A percentile compares a stretch with the other conserved stretches of the same genome.
phyloP scores from a whole-genome alignment of 2,888 invertebrate genomes.

The Sisyra terminalis region DNA sequence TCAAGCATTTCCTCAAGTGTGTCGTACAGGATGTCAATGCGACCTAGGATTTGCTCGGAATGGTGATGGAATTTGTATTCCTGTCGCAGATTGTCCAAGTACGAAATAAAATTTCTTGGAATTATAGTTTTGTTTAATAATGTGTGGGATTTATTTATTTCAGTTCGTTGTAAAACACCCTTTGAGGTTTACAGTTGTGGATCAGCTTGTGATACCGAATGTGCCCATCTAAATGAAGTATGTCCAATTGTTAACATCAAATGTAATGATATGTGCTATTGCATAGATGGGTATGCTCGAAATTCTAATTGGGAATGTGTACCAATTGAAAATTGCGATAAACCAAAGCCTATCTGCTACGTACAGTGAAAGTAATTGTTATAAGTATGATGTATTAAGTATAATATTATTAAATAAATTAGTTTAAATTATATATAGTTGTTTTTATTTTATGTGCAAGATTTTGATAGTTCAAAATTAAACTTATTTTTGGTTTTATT shows the following conservation, averaged over 20 bases:
- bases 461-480: too few species aligned
- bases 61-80: neutral
- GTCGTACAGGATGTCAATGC: neutral
- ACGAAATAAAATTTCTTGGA: neutral
- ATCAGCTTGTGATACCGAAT: slow-evolving; percentile 18
- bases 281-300: slow-evolving; percentile 16
- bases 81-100: neutral
- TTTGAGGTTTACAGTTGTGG: slow-evolving; percentile 16
- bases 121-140: neutral
- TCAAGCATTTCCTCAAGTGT: too few species aligned
- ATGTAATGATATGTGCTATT: slow-evolving; percentile 17
- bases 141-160: too few species aligned
- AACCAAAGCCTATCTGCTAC: too few species aligned
- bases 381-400: too few species aligned
- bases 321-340: slow-evolving; percentile 13
- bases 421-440: too few species aligned
- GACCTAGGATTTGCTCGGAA: neutral
- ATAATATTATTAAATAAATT: too few species aligned
- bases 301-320: slow-evolving; percentile 15
- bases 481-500: too few species aligned
- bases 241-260: slow-evolving; percentile 16
- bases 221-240: slow-evolving; percentile 14
- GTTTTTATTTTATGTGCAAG: too few species aligned
- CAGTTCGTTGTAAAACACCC: too few species aligned
- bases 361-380: too few species aligned